Evolutionary conservation across 1,140 invertebrate species (phyloP), one percentile per base, ranked within the genome.

Genomic region (Gryllus bimaculatus): DNA sequence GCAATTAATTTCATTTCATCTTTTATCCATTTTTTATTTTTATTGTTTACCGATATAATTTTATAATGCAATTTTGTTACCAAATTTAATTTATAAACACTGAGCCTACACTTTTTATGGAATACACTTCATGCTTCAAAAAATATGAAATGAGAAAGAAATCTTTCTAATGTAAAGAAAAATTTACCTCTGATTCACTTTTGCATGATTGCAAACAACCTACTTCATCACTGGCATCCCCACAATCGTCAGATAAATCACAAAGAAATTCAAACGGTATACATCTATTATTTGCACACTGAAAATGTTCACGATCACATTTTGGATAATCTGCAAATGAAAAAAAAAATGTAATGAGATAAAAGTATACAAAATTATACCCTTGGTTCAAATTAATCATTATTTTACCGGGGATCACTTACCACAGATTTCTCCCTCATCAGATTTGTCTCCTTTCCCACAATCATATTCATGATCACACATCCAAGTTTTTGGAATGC

Each of bases 181-280:
- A n/a, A 75, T 26, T 73, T 76, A 80, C 79, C 73, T 81, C 47
- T n/a, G 74, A 78, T 74, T 77, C 54, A 54, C 77, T 75, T 54
- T 83, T 79, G 81, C 85, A 84, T n/a, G 82, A 78, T 21, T 81
- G 79, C 8, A 77, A 78, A 79, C 89, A 90, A 75, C 85, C 84
- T 47, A 82, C 80, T 83, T 90, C 90, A 83, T 90, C 90, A 26
- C 84, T 87, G 8, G 86, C 82, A 82, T 90, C 89, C 21, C 83
- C 82, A 83, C 90, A 91, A 81, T 89, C 88, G 78, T 85, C 83
- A 73, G 87, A 86, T 48, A 87, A 85, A 83, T 92, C 89, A 84
- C 91, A 92, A 74, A 86, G 80, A 82, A 86, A 86, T 15, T 87
- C 85, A 21, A 83, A 79, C 8, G 85, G 82, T 77, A 87, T 83